Evolutionary conservation across 2,797 vertebrate genomes (phyloP).

Genomic region (Halcyon chelicuti): DNA sequence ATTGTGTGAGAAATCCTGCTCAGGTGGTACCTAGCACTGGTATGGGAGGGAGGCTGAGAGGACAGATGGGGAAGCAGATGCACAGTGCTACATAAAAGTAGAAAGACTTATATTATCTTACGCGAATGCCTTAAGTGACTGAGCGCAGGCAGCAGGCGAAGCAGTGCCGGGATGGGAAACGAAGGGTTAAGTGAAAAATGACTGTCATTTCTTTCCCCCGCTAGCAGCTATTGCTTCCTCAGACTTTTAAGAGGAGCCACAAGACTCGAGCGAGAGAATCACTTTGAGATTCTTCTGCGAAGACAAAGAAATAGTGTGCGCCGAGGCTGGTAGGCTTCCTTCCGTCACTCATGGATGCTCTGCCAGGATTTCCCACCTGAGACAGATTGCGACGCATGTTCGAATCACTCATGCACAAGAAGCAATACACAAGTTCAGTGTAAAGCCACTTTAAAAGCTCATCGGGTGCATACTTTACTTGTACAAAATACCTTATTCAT

Average conservation of each 20-base stretch:
- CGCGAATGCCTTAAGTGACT: conserved; percentile 44
- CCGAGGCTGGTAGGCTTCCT: conserved; percentile 75
- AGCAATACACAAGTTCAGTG: conserved; percentile 94
- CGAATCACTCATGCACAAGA: conserved; percentile 91
- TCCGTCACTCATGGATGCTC: conserved; percentile 87
- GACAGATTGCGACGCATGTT: conserved; percentile 91
- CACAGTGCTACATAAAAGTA: conserved; percentile 72
- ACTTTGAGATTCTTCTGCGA: conserved; percentile 82
- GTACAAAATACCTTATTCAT: conserved; percentile 99
- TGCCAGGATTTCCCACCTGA: conserved; percentile 92
- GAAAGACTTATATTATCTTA: conserved; percentile 73
- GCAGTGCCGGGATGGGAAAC: background rate
- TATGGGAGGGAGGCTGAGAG: conserved; percentile 40
- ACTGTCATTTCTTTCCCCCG: conserved; percentile 29
- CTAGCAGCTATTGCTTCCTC: conserved; percentile 58
- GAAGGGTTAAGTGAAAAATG: conserved; percentile 67
- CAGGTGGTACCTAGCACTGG: conserved; percentile 71
- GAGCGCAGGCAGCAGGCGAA: conserved; percentile 14
- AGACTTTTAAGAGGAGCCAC: conserved; percentile 67
- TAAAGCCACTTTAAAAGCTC: conserved; percentile 99
- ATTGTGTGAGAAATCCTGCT: conserved; percentile 59
- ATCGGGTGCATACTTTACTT: conserved; percentile 93
- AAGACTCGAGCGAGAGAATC: conserved; percentile 74
- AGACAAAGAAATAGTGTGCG: conserved; percentile 82
- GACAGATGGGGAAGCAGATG: conserved; percentile 85